Evolutionary conservation across 1,140 invertebrate species (phyloP).

Genomic region (Trichonephila clavata): DNA sequence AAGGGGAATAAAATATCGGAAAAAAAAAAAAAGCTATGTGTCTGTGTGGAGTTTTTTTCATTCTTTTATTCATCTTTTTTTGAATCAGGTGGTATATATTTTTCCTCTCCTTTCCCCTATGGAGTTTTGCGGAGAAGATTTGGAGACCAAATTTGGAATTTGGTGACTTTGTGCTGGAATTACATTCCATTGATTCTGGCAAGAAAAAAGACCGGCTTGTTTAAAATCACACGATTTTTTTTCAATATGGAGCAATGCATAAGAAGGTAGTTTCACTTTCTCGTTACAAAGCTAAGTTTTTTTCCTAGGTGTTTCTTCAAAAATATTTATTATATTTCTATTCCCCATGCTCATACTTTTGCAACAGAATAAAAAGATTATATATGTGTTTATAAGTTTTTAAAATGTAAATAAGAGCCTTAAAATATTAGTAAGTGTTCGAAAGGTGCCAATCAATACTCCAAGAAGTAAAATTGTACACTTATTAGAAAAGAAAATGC

Average conservation of each 20-base stretch:
- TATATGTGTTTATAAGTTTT: no score
- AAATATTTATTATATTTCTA: background rate
- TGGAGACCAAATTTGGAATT: background rate
- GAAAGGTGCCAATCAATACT: no score
- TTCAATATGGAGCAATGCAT: background rate
- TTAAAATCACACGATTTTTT: background rate
- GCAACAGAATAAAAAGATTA: no score
- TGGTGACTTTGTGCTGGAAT: slow-evolving; percentile 41
- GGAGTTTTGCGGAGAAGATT: background rate
- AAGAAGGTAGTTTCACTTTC: background rate
- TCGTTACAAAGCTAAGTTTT: background rate
- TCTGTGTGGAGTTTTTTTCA: background rate
- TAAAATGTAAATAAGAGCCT: no score
- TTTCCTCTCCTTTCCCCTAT: background rate
- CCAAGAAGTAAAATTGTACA: no score
- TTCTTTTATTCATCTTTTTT: background rate
- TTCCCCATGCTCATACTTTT: background rate
- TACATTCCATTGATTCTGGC: slow-evolving; percentile 42
- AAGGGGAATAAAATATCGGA: slow-evolving; percentile 26
- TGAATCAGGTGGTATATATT: slow-evolving; percentile 27
- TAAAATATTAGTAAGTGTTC: no score
- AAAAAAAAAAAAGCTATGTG: background rate
- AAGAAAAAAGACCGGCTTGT: background rate
- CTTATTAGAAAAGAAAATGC: no score
- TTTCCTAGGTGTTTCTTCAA: background rate